Percentiles rank a stretch among this genome's conserved stretches.
These are phyloP conservation scores for Macrotis lagotis DNA, from an alignment of 2,113 vertebrate species.

Conservation along the genomic window DNA sequence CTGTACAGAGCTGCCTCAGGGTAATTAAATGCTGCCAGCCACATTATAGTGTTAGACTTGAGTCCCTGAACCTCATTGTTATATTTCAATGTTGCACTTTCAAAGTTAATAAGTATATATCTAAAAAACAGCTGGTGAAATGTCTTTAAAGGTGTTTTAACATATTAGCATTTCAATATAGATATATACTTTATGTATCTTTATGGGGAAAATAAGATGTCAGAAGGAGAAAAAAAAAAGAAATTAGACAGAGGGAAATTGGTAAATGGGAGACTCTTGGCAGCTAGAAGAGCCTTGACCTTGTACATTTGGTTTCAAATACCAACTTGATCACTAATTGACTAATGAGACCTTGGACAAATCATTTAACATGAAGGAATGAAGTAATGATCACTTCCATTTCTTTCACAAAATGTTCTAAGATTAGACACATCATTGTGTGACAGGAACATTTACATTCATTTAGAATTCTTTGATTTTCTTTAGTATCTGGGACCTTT, in stretches of 20 bases:
- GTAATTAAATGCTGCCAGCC: background rate
- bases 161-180: background rate
- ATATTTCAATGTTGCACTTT: background rate
- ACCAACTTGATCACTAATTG: background rate
- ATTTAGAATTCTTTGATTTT: constrained; percentile 12
- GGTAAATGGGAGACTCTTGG: background rate
- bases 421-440: background rate
- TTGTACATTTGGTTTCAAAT: background rate
- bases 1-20: background rate
- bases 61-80: background rate
- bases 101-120: background rate
- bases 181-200: background rate
- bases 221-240: background rate
- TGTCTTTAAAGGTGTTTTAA: background rate
- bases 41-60: background rate
- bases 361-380: no score
- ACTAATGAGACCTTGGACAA: background rate
- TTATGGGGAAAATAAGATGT: background rate
- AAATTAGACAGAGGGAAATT: background rate
- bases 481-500: background rate
- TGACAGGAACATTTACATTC: background rate
- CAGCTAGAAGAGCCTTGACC: no score
- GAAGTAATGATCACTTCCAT: background rate
- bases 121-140: background rate
- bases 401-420: background rate